Evolutionary conservation across 1,140 invertebrate genomes (phyloP), one percentile per base, ranked within the genome.

Genomic region (Drosophila erecta): DNA sequence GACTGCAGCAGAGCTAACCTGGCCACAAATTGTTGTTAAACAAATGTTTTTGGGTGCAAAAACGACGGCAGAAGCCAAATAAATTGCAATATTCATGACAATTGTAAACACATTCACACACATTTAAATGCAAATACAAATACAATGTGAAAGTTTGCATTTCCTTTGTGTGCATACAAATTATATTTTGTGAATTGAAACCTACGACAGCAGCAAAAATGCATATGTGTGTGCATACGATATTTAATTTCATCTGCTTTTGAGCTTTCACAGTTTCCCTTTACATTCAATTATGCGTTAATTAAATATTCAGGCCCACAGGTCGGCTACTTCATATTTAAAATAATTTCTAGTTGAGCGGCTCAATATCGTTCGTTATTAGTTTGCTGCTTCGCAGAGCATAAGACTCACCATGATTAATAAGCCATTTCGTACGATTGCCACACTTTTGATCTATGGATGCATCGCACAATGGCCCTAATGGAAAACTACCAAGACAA

Each of bases 1-100:
- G 50, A 17, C 54, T 41, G 47, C 17, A 70, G 43, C 46, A 4
- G 57, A 17, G 57, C 64, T 70, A 62, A 78, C 75, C 64, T 56
- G 66, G 75, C 74, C 74, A 71, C 75, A 78, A 78, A 78, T 78
- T 72, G 53, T 76, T 77, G 74, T 77, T 77, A 77, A 76, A 76
- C 74, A 77, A 76, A 77, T 76, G 74, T 76, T 77, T 76, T 70
- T 37, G 62, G 62, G 50, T 56, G 62, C 74, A 60, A 60, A 69
- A 77, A 75, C 66, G 47, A 79, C 46, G 76, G 79, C 74, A 81
- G 85, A 80, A 81, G 67, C 81, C 73, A 86, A 77, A 86, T 79
- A 87, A 86, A 86, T 86, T 86, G 83, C 79, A 87, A 86, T 87
- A 86, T 87, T 87, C 83, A 86, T 87, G 83, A 87, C 83, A 87